Conservation (phyloP, 2,113 vertebrate species). For the Elachura formosa region DNA sequence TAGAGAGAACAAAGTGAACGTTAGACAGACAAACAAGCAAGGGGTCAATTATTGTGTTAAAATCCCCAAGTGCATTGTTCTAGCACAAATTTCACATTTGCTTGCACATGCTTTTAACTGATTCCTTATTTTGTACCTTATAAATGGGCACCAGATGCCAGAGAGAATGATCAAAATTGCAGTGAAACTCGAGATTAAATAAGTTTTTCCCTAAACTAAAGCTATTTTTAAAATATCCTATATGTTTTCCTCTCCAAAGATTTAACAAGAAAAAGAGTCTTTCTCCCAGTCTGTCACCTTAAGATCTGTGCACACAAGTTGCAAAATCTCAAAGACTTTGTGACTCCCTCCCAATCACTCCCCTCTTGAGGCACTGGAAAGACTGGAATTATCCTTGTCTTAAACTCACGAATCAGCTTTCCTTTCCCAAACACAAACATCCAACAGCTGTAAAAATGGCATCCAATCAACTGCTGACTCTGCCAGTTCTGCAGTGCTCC, state of each 20-base stretch:
- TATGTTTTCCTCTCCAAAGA: neutral
- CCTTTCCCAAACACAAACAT: constrained; percentile 18
- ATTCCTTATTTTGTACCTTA: constrained; percentile 50
- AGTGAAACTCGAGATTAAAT: constrained; percentile 28
- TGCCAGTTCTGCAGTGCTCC: neutral
- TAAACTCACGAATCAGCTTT: neutral
- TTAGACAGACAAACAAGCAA: constrained; percentile 54
- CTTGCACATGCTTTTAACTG: constrained; percentile 40
- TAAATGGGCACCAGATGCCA: constrained; percentile 60
- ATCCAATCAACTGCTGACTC: constrained; percentile 16
- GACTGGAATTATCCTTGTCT: neutral
- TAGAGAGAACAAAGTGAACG: constrained; percentile 49
- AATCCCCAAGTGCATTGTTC: constrained; percentile 56
- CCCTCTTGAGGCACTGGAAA: neutral
- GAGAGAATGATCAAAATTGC: constrained; percentile 14
- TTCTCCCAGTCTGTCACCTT: neutral
- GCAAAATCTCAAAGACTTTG: neutral
- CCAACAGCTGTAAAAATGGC: constrained; percentile 54
- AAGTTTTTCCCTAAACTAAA: neutral
- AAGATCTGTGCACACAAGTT: neutral
- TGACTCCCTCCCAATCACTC: neutral
- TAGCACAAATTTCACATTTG: constrained; percentile 61
- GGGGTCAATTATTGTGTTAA: constrained; percentile 49
- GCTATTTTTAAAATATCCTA: neutral
- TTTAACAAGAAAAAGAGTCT: neutral